Evolutionary conservation across 1,140 invertebrate genomes (phyloP), one percentile per base, ranked within the genome.

Genomic region (Globodera rostochiensis): DNA sequence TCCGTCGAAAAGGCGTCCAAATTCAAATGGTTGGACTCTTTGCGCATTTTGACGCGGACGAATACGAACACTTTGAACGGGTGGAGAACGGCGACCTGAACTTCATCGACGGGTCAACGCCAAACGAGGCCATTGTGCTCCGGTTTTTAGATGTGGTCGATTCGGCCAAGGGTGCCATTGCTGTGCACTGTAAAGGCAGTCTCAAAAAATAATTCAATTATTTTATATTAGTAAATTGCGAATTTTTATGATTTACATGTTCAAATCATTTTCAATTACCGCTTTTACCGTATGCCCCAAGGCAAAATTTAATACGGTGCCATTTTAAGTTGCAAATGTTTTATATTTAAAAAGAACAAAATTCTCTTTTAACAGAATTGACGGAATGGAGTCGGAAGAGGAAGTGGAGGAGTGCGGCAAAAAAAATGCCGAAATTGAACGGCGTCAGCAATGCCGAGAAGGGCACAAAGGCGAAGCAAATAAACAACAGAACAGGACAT

Each of bases 21-120:
- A 83, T 93, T 95, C 85, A 94, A 94, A 78, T 98, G 98, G 91
- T 96, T 98, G 89, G 93, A 97, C 91, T n/a, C n/a, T 98, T 98
- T 91, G 92, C 94, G 69, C 94, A 95, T 89, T 99, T 99, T 91
- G 94, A 98, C 92, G 93, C 94, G 6, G 94, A 96, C 69, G 96
- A 99, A 90, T 99, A 99, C 91, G 95, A 98, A 90, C 93, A 94
- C 91, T 96, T 95, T 91, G 92, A 96, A 93, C 94, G 94, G 92
- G 97, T 99, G 21, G 95, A 98, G 91, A 97, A 98, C 91, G 98
- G 97, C 47, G 97, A 99, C 91, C 93, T 99, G 74, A 99, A 99
- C 92, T 99, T 99, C 90, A 93, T 95, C 60, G 97, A 99, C 91
- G 97, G 97, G 1, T 96, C 95, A 50, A 95, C 95, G 36, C 97